Evolutionary conservation across 2,113 vertebrate species (phyloP).

Genomic region (Sinocyclocheilus rhinocerous): DNA sequence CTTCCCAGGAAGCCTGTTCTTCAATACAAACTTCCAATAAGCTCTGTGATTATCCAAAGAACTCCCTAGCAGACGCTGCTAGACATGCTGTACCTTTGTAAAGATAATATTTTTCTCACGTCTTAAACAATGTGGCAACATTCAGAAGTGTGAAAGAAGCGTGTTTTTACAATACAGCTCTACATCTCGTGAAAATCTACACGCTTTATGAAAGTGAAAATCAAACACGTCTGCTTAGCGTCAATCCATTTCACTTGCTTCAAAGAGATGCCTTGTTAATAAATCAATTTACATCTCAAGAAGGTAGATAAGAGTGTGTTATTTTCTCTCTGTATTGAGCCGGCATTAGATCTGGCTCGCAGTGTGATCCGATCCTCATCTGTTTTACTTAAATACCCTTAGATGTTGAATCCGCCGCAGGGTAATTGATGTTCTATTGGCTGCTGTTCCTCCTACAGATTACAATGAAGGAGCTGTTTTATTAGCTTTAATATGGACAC

Average conservation of each 20-base stretch:
- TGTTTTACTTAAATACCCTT: constrained; percentile 58
- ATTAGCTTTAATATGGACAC: constrained; percentile 59
- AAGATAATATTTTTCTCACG: constrained; percentile 37
- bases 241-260: constrained; percentile 41
- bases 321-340: constrained; percentile 59
- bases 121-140: constrained; percentile 35
- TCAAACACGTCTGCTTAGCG: constrained; percentile 40
- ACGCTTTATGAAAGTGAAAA: constrained; percentile 50
- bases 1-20: constrained; percentile 1
- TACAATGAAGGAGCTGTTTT: constrained; percentile 57
- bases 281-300: constrained; percentile 63
- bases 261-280: constrained; percentile 55
- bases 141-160: constrained; percentile 23
- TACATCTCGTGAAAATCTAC: constrained; percentile 40
- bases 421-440: constrained; percentile 60
- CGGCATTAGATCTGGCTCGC: constrained; percentile 54
- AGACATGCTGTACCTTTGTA: constrained; percentile 12
- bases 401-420: constrained; percentile 56
- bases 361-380: constrained; percentile 59
- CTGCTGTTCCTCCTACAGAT: constrained; percentile 53
- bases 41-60: constrained; percentile 14
- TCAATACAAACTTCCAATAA: constrained; percentile 31
- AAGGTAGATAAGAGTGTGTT: constrained; percentile 61
- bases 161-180: constrained; percentile 36
- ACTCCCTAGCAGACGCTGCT: neutral